These are phyloP conservation scores for Montipora efflorescens DNA, from an alignment of 64 coral and sea anemone genomes.

Conservation along the genomic window DNA sequence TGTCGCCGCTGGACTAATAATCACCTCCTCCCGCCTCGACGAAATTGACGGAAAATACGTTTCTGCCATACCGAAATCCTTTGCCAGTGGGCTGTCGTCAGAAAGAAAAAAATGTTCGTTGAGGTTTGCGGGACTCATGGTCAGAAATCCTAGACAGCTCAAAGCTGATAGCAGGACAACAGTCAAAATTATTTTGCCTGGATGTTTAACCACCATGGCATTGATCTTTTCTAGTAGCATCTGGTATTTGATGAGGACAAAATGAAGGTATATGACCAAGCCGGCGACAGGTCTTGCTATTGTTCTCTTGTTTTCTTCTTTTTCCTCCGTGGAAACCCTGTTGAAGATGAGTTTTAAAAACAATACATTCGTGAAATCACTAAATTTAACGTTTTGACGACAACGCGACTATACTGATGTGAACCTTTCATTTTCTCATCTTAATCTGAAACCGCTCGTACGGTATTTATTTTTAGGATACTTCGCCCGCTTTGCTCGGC, in stretches of 20 bases:
- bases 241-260: constrained; percentile 78
- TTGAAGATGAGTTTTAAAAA: not conserved
- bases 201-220: constrained; percentile 55
- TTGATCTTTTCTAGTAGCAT: constrained; percentile 69
- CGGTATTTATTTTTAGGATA: too few species aligned
- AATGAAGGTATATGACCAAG: constrained; percentile 56
- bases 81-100: not conserved
- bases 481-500: too few species aligned
- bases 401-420: too few species aligned
- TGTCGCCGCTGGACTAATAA: constrained; percentile 29
- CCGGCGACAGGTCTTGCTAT: not conserved
- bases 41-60: constrained; percentile 27
- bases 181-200: constrained; percentile 25
- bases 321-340: not conserved
- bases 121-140: constrained; percentile 14
- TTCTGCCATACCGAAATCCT: constrained; percentile 26
- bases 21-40: constrained; percentile 66
- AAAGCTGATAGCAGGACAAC: constrained; percentile 28
- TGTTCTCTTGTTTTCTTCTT: not conserved
- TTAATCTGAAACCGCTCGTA: too few species aligned
- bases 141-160: constrained; percentile 63
- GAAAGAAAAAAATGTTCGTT: constrained; percentile 35
- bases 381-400: too few species aligned
- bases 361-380: not conserved
- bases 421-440: too few species aligned